phyloP scores from a whole-genome alignment of 2,113 vertebrate species.

The Toxotes jaculatrix region DNA sequence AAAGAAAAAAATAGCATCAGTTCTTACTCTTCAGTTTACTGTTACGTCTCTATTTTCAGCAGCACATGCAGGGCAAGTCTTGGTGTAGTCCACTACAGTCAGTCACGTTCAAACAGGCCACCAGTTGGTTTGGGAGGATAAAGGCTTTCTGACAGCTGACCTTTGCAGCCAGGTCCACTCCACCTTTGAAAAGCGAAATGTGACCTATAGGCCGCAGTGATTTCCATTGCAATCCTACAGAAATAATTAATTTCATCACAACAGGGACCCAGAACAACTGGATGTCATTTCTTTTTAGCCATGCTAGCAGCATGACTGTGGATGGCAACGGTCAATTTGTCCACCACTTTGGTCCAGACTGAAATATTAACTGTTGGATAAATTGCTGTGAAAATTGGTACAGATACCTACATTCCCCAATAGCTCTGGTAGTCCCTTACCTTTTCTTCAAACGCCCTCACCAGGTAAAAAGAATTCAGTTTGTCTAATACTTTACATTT shows the following conservation, averaged over 20 bases:
- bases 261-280: slow-evolving; percentile 44
- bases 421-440: too few relatives aligned
- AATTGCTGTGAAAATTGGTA: not conserved
- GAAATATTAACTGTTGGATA: not conserved
- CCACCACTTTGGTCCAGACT: not conserved
- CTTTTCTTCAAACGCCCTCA: too few relatives aligned
- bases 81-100: slow-evolving; percentile 30
- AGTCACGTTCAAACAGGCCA: slow-evolving; percentile 74
- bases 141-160: slow-evolving; percentile 83
- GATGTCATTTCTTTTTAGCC: slow-evolving; percentile 29
- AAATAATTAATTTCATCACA: slow-evolving; percentile 75
- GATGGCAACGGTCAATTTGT: not conserved
- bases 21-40: not conserved
- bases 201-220: slow-evolving; percentile 81
- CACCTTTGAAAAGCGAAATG: slow-evolving; percentile 74
- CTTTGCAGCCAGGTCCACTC: slow-evolving; percentile 78
- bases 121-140: slow-evolving; percentile 70
- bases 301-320: not conserved
- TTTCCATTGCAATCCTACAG: slow-evolving; percentile 67
- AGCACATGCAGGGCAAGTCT: slow-evolving; percentile 11
- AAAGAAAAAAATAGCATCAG: not conserved
- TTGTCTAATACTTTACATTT: not conserved
- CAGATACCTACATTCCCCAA: not conserved
- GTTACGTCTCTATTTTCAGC: slow-evolving; percentile 21
- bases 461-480: too few relatives aligned